These are phyloP conservation scores for Deilephila elpenor DNA, from an alignment of 2,888 invertebrate genomes.

Conservation along the genomic window DNA sequence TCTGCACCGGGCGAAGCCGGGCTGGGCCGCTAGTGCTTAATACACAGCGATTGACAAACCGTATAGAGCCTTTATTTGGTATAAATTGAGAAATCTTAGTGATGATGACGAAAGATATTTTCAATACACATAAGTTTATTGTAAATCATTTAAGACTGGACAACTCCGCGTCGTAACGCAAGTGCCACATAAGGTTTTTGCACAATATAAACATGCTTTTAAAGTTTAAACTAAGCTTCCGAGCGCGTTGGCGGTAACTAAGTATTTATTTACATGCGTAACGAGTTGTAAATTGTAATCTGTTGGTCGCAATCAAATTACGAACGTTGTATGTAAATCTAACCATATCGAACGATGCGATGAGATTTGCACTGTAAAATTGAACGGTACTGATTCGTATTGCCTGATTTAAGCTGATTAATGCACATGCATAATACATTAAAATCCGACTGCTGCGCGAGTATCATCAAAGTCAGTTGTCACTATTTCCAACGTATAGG, in stretches of 20 bases:
- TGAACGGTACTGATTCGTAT: conserved; percentile 18
- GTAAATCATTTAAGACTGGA: no score
- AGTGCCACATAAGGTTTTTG: not conserved
- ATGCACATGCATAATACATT: conserved; percentile 27
- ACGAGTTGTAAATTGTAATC: conserved; percentile 11
- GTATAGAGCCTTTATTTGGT: no score
- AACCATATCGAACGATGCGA: not conserved
- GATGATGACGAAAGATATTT: no score
- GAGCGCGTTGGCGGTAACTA: not conserved
- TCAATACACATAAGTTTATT: no score
- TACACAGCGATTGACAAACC: no score
- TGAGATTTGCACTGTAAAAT: conserved; percentile 24
- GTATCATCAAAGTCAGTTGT: conserved; percentile 4
- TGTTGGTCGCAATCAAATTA: conserved; percentile 11
- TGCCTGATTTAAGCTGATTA: conserved; percentile 24
- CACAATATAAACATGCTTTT: not conserved
- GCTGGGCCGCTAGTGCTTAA: no score
- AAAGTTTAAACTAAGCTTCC: not conserved
- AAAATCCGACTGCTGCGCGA: conserved; percentile 3
- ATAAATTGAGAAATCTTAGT: no score
- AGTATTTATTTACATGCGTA: conserved; percentile 12
- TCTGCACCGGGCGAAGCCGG: no score
- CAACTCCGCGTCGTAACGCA: no score
- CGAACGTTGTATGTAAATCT: conserved; percentile 24
- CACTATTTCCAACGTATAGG: not conserved